Percentiles rank a stretch among this genome's conserved stretches.
Conservation (phyloP, 2,113 vertebrate genomes). For the Trogon surrucura region DNA sequence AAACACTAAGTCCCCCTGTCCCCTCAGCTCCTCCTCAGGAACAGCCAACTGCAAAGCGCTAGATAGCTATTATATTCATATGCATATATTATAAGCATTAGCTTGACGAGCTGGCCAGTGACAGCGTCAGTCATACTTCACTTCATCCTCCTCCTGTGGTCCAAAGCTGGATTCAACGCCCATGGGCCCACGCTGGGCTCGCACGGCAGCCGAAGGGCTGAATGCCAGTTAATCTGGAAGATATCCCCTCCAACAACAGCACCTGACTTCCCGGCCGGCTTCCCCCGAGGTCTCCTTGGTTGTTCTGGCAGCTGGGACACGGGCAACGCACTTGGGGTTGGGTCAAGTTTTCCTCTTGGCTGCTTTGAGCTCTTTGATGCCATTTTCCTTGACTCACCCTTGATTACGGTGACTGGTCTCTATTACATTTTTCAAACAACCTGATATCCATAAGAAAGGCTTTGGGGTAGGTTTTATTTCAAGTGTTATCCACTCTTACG, state of each 20-base stretch:
- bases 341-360: constrained; percentile 61
- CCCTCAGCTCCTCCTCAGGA: constrained; percentile 3
- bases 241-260: constrained; percentile 34
- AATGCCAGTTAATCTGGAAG: constrained; percentile 51
- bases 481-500: constrained; percentile 7
- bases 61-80: background rate
- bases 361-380: constrained; percentile 49
- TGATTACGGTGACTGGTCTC: constrained; percentile 45
- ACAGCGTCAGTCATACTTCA: constrained; percentile 32
- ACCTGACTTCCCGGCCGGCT: constrained; percentile 62
- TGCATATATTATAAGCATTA: constrained; percentile 9
- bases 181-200: background rate
- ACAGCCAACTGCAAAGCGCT: background rate
- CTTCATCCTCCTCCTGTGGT: constrained; percentile 45
- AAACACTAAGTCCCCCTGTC: background rate
- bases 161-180: constrained; percentile 49
- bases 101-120: constrained; percentile 35
- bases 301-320: constrained; percentile 55
- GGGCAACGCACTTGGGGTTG: background rate
- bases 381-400: constrained; percentile 68
- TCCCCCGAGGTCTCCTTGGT: background rate
- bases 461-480: constrained; percentile 53
- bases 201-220: constrained; percentile 54
- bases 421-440: constrained; percentile 65
- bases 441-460: constrained; percentile 52